Evolutionary conservation across 2,888 invertebrate genomes (phyloP).

Genomic region (Agrotis segetum): DNA sequence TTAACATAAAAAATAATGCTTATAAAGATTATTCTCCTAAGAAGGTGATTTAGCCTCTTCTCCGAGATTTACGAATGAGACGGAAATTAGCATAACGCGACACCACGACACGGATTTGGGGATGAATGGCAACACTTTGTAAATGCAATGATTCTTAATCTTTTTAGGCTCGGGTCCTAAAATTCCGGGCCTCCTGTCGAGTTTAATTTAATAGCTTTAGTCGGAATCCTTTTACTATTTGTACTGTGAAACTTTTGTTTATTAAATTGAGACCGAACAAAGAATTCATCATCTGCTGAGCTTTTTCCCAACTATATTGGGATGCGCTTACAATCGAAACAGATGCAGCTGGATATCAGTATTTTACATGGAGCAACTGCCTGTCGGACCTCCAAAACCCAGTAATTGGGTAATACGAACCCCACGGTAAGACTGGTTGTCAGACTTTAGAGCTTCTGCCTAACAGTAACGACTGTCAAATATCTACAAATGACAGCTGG

Average conservation of each 20-base stretch:
- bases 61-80: conserved; percentile 61
- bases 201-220: neutral
- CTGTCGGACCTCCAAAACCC: too few species aligned
- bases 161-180: neutral
- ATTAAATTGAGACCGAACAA: neutral
- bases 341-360: too few species aligned
- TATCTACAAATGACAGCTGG: too few species aligned
- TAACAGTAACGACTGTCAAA: too few species aligned
- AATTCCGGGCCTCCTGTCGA: neutral
- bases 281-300: too few species aligned
- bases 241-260: neutral
- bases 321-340: too few species aligned
- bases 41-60: conserved; percentile 51
- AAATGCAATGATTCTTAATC: conserved; percentile 25
- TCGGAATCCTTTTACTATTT: neutral
- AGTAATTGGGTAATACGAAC: too few species aligned
- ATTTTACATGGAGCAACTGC: too few species aligned
- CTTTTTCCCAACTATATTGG: too few species aligned
- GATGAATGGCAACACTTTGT: conserved; percentile 48
- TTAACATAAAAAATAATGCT: conserved; percentile 36
- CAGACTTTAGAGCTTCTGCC: too few species aligned
- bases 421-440: too few species aligned
- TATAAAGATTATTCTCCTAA: conserved; percentile 40
- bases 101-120: conserved; percentile 59
- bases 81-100: conserved; percentile 74